These are phyloP conservation scores for Yponomeuta sedellus DNA, from an alignment of 2,888 invertebrate genomes.

Conservation along the genomic window DNA sequence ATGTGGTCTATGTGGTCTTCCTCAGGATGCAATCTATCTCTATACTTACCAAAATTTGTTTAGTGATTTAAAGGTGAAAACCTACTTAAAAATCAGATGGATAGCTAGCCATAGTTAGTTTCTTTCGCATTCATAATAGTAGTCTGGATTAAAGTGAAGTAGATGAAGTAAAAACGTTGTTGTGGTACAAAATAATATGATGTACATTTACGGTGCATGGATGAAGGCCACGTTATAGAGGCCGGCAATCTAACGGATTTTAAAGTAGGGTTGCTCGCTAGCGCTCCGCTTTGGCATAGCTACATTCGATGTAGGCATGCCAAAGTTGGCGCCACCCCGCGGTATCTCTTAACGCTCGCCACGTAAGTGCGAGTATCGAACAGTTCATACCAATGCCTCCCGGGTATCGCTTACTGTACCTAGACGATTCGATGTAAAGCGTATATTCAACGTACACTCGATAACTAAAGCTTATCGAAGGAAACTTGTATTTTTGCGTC, in stretches of 20 bases:
- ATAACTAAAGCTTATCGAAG: background rate
- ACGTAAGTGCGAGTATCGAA: no score
- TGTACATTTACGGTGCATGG: constrained; percentile 14
- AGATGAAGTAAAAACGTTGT: background rate
- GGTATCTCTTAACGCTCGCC: no score
- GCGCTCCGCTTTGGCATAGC: background rate
- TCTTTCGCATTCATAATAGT: no score
- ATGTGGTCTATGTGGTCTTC: no score
- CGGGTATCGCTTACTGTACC: no score
- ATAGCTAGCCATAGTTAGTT: no score
- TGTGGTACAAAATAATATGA: background rate
- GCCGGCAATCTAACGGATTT: constrained; percentile 14
- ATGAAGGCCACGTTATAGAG: constrained; percentile 12
- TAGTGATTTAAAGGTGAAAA: no score
- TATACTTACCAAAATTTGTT: no score
- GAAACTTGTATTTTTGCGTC: background rate
- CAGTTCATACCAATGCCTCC: no score
- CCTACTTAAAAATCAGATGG: no score
- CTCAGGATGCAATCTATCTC: no score
- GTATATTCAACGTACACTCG: background rate
- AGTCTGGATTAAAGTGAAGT: background rate
- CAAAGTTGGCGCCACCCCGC: no score
- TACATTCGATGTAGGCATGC: background rate
- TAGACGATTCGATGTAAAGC: background rate
- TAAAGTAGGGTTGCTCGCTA: constrained; percentile 9